Conservation (phyloP, 2,113 vertebrate species). For the Ctenodactylus gundi region DNA sequence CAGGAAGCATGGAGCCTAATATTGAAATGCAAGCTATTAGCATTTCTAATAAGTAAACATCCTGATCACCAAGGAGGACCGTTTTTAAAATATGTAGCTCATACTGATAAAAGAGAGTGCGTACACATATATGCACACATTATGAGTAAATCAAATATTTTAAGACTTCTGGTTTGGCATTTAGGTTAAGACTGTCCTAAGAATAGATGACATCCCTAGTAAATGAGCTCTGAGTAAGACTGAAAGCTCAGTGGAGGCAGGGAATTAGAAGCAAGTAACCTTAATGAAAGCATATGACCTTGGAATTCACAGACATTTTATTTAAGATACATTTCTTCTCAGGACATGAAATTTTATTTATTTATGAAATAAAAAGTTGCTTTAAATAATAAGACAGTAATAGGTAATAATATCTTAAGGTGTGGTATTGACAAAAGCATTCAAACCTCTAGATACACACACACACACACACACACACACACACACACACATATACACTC, state of each 20-base stretch:
- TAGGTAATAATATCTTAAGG: not conserved
- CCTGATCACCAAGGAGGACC: not conserved
- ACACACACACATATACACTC: too few relatives aligned
- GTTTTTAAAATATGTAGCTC: not conserved
- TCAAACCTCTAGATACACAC: too few relatives aligned
- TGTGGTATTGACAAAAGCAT: too few relatives aligned
- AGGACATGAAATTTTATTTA: not conserved
- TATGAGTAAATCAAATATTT: not conserved
- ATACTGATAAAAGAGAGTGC: not conserved
- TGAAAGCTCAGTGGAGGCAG: not conserved
- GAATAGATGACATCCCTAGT: not conserved
- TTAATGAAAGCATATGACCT: not conserved
- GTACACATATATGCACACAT: not conserved
- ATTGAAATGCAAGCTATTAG: not conserved
- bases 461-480: too few relatives aligned
- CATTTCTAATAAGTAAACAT: not conserved
- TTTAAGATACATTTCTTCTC: not conserved
- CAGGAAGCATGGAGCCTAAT: not conserved
- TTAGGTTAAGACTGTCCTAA: not conserved
- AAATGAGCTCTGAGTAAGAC: not conserved
- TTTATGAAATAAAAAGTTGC: not conserved
- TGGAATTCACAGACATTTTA: constrained; percentile 17
- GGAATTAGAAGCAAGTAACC: not conserved
- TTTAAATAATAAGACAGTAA: not conserved
- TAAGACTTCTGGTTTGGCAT: not conserved